Evolutionary conservation across 2,888 invertebrate species (phyloP), one percentile per base, ranked within the genome.

Genomic region (Scelioninae gen. 1): DNA sequence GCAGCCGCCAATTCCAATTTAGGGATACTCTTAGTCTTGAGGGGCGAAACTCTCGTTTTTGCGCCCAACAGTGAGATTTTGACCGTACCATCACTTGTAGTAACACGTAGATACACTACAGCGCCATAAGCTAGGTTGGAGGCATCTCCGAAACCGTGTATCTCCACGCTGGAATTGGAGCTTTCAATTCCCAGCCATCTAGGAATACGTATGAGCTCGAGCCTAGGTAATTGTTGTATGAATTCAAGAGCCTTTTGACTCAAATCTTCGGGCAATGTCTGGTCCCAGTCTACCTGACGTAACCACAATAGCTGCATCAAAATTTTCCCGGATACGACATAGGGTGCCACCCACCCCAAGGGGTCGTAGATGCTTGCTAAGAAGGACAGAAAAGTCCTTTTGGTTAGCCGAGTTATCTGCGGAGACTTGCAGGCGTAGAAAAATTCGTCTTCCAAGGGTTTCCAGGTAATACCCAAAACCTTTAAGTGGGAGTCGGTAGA

Each of bases 21-120:
- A 0, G 78, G 69, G 13, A 84, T 69, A 9, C 56, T 65, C 10
- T 76, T 31, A 15, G 68, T 56, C 82, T 84, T 68, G 5, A 53
- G 8, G 0, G 53, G 66, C 3, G 51, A 11, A 3, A 71, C 71
- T 8, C 51, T 60, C 0, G 60, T 71, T 9, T 51, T 60, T 0
- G 72, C 53, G 10, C 15, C 49, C 0, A 71, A 5, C 8, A 71
- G 16, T 0, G 69, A 38, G 2, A 69, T 32, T 5, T 0, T 38
- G 0, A 13, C 13, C 0, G 11, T 9, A n/a, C 29, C 38, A 5
- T n/a, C n/a, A 0, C 8, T 8, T 2, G 16, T 5, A 9, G 29
- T 10, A 9, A 65, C 40, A 0, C 43, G 11, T 0, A 53, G 0
- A 16, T 66, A 53, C 3, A 31, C 15, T 6, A 15, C 66, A 0